Evolutionary conservation across 2,888 invertebrate genomes (phyloP).

Genomic region (Philopedon plagiatum): DNA sequence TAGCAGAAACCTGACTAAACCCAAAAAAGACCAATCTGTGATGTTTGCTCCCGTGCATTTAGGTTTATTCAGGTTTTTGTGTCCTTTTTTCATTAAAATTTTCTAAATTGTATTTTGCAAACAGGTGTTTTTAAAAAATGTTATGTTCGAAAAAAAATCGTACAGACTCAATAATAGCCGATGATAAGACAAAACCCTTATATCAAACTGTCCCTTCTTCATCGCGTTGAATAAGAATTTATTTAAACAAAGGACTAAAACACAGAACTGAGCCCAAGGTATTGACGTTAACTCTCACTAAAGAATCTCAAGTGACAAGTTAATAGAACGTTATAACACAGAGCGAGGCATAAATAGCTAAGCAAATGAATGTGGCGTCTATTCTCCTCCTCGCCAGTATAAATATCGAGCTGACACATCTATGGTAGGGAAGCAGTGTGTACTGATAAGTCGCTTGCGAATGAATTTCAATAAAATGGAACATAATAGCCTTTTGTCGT

Average conservation of each 20-base stretch:
- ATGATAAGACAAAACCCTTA: too few relatives aligned
- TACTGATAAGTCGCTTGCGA: constrained; percentile 48
- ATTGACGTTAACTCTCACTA: constrained; percentile 22
- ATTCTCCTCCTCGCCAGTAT: constrained; percentile 35
- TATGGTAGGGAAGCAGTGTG: constrained; percentile 37
- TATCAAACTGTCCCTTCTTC: too few relatives aligned
- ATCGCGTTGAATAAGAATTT: background rate
- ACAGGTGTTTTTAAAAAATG: too few relatives aligned
- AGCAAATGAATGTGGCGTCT: constrained; percentile 38
- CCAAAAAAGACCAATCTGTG: too few relatives aligned
- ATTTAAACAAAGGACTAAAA: background rate
- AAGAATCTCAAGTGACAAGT: constrained; percentile 32
- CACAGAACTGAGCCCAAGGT: constrained; percentile 5
- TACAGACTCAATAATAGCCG: too few relatives aligned
- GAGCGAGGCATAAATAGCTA: constrained; percentile 24
- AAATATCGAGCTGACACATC: constrained; percentile 46
- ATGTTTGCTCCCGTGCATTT: too few relatives aligned
- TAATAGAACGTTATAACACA: constrained; percentile 26
- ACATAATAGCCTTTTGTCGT: constrained; percentile 47
- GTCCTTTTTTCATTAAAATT: too few relatives aligned
- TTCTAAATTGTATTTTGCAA: too few relatives aligned
- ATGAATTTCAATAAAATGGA: constrained; percentile 50
- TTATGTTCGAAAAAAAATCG: too few relatives aligned
- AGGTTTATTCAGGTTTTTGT: too few relatives aligned
- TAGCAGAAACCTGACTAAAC: too few relatives aligned